A percentile compares a stretch with the other conserved stretches of the same genome.
Evolutionary conservation across 2,113 vertebrate species (phyloP).

Genomic region (Aramus guarauna): DNA sequence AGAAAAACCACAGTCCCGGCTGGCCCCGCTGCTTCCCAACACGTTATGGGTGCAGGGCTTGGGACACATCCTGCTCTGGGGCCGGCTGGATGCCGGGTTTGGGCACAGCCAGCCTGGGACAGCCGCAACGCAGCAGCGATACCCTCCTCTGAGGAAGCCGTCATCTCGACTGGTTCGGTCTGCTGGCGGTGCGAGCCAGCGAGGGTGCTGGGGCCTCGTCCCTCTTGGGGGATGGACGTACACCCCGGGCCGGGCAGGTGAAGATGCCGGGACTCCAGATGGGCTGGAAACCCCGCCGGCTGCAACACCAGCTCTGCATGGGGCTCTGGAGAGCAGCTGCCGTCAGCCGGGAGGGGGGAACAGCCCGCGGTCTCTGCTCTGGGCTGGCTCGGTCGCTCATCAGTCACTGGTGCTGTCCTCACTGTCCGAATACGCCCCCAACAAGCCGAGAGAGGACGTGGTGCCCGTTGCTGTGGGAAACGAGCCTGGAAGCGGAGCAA

Average conservation of each 20-base stretch:
- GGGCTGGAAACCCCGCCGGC: neutral
- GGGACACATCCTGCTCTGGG: fast-evolving
- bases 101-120: neutral
- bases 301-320: neutral
- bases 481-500: neutral
- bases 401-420: constrained; percentile 60
- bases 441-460: constrained; percentile 67
- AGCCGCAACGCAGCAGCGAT: neutral
- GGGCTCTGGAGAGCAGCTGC: neutral
- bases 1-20: neutral
- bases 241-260: neutral
- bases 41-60: fast-evolving
- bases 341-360: neutral
- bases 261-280: neutral
- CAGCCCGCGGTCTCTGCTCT: fast-evolving
- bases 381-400: neutral
- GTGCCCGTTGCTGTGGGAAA: neutral
- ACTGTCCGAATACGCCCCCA: constrained; percentile 73
- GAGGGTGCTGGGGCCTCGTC: neutral
- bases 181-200: neutral
- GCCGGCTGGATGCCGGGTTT: neutral
- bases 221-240: fast-evolving
- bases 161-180: neutral
- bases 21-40: fast-evolving
- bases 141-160: neutral